Conservation (phyloP, 64 coral and sea anemone genomes). For the Acropora tenuis region DNA sequence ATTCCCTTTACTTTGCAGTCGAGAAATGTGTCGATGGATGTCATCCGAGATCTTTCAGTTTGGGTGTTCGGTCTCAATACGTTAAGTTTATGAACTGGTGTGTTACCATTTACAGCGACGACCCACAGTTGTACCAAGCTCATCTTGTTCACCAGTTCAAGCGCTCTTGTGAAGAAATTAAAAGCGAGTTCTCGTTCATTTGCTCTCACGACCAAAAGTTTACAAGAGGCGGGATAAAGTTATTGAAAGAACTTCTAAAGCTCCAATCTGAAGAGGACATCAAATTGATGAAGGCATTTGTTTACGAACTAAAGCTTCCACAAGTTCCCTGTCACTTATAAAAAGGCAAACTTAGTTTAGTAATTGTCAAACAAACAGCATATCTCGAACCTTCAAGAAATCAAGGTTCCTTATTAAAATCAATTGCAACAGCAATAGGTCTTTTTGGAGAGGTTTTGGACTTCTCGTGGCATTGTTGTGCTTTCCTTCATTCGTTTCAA, state of each 20-base stretch:
- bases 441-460: no score
- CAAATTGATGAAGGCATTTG: not conserved
- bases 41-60: constrained; percentile 55
- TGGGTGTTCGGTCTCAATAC: not conserved
- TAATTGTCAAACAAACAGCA: no score
- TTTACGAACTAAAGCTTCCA: no score
- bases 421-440: no score
- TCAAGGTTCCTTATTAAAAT: no score
- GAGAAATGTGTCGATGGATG: not conserved
- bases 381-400: no score
- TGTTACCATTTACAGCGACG: constrained; percentile 7
- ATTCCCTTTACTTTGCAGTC: constrained; percentile 19
- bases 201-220: constrained; percentile 3
- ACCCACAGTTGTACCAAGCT: constrained; percentile 13
- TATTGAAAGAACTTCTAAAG: constrained; percentile 57
- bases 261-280: constrained; percentile 35
- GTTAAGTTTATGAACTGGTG: not conserved
- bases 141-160: constrained; percentile 33
- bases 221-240: constrained; percentile 14
- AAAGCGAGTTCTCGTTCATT: not conserved
- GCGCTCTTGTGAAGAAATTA: not conserved
- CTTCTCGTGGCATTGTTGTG: no score
- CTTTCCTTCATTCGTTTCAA: no score
- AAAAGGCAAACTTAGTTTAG: no score
- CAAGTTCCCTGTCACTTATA: no score